Evolutionary conservation across 2,888 invertebrate genomes (phyloP), one percentile per base, ranked within the genome.

Genomic region (Plusia festucae): DNA sequence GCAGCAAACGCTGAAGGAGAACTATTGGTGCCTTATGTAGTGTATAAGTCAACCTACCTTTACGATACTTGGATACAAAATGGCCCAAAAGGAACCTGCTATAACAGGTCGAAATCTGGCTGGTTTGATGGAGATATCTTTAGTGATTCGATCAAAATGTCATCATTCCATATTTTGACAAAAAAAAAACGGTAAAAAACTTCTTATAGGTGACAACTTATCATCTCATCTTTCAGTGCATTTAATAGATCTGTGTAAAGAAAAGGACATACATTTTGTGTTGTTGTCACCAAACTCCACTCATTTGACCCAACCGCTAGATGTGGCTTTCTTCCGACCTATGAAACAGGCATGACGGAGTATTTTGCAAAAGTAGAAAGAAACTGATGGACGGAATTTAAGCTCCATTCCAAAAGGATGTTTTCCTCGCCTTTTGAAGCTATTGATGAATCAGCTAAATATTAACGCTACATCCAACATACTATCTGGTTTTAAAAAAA

Each of bases 1-100:
- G 81, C 85, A 58, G 85, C 79, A 5, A 82, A 81, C 63, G 88
- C 89, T 34, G 77, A 65, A 57, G 91, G 91, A 18, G 70, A 77
- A 53, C 34, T 86, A 13, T 68, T 90, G 40, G 86, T 89, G 13
- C 80, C 82, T 34, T 91, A 90, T 76, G 84, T 90, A 11, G 85
- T 90, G 3, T 91, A 91, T 69, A 93, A 91, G 71, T 76, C 89
- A 2, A 82, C 83, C 61, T 2, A 79, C 72, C 52, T 89, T 89
- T 78, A 79, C 60, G 60, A 54, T 53, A 80, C 85, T 7, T 92
- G 92, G 91, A 83, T 77, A 4, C 76, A 78, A 66, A 84, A 83
- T 54, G 92, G 91, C 22, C 90, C 89, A 54, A 52, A 49, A 57
- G 60, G 83, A 58, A 58, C 58, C 51, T 58, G 58, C 58, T 58